Conservation (phyloP, 2,888 invertebrate genomes). For the Eristalinus sepulchralis region DNA sequence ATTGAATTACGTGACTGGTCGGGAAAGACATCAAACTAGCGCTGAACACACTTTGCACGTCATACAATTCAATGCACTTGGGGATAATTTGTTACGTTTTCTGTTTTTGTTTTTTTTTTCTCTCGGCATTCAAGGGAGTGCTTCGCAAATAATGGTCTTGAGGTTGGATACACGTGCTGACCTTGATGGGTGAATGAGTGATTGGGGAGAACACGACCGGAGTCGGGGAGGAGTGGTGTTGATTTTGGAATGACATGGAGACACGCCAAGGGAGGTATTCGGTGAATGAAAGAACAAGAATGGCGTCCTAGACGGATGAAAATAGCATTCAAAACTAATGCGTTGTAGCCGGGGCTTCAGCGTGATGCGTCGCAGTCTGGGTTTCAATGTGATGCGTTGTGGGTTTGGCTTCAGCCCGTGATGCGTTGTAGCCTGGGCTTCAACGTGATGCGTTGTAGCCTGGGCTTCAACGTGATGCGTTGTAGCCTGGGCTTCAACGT, state of each 20-base stretch:
- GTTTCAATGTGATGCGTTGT: too few species aligned
- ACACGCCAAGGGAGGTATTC: neutral
- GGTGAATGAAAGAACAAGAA: neutral
- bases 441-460: too few species aligned
- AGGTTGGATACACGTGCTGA: neutral
- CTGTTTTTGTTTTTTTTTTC: neutral
- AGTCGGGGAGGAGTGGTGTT: neutral
- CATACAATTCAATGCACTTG: conserved; percentile 46
- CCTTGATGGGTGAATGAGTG: neutral
- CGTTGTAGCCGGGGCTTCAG: too few species aligned
- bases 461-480: too few species aligned
- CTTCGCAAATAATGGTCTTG: neutral
- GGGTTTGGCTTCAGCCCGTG: too few species aligned
- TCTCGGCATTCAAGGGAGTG: conserved; percentile 8
- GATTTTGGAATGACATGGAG: neutral
- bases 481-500: too few species aligned
- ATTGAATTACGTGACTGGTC: conserved; percentile 46
- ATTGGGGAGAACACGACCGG: too few species aligned
- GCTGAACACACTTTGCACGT: conserved; percentile 19
- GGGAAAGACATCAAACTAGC: conserved; percentile 3
- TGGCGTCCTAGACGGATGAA: too few species aligned
- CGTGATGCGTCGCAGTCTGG: too few species aligned
- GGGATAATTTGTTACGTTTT: conserved; percentile 45
- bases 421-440: too few species aligned
- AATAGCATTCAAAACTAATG: too few species aligned